phyloP scores from a whole-genome alignment of 2,113 vertebrate species.

The Vidua macroura region DNA sequence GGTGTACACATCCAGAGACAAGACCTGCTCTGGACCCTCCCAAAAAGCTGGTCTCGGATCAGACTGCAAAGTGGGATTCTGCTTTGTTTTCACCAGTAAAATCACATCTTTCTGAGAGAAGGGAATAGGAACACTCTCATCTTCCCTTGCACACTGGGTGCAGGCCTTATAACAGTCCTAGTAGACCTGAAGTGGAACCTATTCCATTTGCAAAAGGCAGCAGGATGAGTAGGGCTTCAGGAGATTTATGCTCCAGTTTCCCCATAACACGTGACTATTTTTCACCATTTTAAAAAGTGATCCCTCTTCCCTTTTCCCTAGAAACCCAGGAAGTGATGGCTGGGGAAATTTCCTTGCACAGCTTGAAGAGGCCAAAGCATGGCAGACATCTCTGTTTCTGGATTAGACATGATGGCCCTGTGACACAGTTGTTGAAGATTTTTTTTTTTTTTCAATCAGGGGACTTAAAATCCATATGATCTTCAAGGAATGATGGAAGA shows the following conservation, averaged over 20 bases:
- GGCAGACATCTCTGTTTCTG: background rate
- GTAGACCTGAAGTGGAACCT: background rate
- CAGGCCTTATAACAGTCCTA: background rate
- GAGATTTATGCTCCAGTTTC: background rate
- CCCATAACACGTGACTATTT: fast-evolving
- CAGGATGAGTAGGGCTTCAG: background rate
- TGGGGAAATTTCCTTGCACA: background rate
- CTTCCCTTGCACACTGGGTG: background rate
- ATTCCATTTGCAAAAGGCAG: background rate
- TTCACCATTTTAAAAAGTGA: background rate
- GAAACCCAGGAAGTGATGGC: background rate
- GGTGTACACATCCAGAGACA: fast-evolving
- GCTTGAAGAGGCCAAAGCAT: background rate
- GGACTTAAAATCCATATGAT: background rate
- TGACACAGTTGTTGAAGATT: fast-evolving
- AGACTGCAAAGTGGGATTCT: background rate
- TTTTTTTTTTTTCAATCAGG: background rate
- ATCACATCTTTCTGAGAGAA: background rate
- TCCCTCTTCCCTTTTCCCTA: background rate
- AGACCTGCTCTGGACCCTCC: background rate
- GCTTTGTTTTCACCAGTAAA: background rate
- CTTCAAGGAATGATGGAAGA: background rate
- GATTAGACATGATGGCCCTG: background rate
- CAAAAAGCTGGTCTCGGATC: background rate
- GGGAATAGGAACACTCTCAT: background rate